Conservation (phyloP, 2,888 invertebrate species). For the Norana najaformis region DNA sequence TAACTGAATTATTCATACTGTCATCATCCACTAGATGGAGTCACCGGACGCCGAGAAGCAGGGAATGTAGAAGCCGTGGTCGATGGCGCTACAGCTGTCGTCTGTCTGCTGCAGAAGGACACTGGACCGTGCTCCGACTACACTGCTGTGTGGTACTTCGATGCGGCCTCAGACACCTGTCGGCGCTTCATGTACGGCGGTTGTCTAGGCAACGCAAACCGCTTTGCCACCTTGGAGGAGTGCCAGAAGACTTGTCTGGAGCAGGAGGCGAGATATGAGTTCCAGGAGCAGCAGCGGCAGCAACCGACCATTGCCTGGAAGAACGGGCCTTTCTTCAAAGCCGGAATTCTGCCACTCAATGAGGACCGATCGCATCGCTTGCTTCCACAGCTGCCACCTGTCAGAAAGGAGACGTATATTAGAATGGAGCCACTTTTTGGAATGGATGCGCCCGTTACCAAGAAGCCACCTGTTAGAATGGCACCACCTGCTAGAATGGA, state of each 20-base stretch:
- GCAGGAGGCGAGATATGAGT: not conserved
- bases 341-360: not conserved
- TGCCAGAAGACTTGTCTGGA: constrained; percentile 34
- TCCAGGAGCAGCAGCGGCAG: not conserved
- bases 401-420: not conserved
- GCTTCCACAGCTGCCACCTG: not conserved
- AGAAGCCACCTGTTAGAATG: not conserved
- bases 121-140: constrained; percentile 38
- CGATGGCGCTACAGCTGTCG: not conserved
- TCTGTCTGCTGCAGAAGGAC: constrained; percentile 38
- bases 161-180: constrained; percentile 42
- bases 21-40: too few species aligned
- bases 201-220: constrained; percentile 88
- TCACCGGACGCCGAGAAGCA: not conserved
- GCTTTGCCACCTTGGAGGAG: constrained; percentile 70
- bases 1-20: not conserved
- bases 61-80: not conserved
- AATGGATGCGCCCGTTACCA: not conserved
- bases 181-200: constrained; percentile 82
- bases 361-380: not conserved
- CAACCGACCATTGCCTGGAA: not conserved
- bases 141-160: constrained; percentile 42
- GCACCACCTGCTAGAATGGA: not conserved
- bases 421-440: not conserved
- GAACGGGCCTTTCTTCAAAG: not conserved